Evolutionary conservation across 2,888 invertebrate genomes (phyloP), one percentile per base, ranked within the genome.

Genomic region (Yponomeuta plumbellus): DNA sequence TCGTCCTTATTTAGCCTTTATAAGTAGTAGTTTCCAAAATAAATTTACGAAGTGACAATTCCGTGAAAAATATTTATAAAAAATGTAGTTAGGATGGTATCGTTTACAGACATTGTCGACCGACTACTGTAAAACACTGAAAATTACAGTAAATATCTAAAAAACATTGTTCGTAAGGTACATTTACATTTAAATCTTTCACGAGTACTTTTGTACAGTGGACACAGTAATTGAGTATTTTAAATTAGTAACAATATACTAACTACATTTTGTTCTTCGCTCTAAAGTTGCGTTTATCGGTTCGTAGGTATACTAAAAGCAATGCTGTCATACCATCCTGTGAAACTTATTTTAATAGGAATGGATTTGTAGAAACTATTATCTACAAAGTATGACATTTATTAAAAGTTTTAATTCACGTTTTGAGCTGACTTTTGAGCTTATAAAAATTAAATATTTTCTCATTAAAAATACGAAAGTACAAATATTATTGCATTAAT

Each of bases 361-460:
- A 86, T 85, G 85, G 77, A 81, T 79, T 80, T 77, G 76, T 69
- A 80, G 74, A 75, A 74, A 74, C 69, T 73, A 70, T 67, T 68
- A 66, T 74, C 76, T 78, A 78, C 74, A 72, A 74, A 74, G 71
- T 74, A 73, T 74, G 76, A 52, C 44, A 52, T 73, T 76, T 86
- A 86, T 87, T 79, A 86, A 87, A 86, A 86, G 79, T 77, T 71
- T 68, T 73, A 71, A 68, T 34, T 65, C 58, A 74, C 67, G 79
- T 85, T 85, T 90, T 90, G 90, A 91, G 90, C 90, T 89, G 78
- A 81, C 84, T 90, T 52, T 91, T 90, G 89, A 89, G 89, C 89
- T 88, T 88, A 83, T 79, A 80, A 81, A 34, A 88, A 87, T 84
- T 86, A 88, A 86, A 83, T 20, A 20, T 56, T 57, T 64, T 22